Percentiles rank a stretch among this genome's conserved stretches.
phyloP scores from a whole-genome alignment of 2,888 invertebrate species.

The Ganaspis brasiliensis region DNA sequence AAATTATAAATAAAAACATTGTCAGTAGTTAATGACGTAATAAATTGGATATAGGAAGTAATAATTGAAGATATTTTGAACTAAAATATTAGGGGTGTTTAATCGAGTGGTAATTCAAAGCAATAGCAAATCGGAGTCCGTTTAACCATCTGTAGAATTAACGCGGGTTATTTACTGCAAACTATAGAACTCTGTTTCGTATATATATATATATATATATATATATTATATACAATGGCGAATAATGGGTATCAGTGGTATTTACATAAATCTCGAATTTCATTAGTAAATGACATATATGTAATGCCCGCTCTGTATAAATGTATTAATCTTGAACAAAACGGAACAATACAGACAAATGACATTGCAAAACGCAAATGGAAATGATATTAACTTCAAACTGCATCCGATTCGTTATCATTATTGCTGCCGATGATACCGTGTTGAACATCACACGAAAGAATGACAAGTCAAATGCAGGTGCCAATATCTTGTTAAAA shows the following conservation, averaged over 20 bases:
- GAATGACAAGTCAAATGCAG: slow-evolving; percentile 30
- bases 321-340: slow-evolving; percentile 15
- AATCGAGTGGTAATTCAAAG: slow-evolving; percentile 42
- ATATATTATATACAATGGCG: slow-evolving; percentile 41
- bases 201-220: too few species aligned
- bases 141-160: slow-evolving; percentile 42
- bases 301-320: slow-evolving; percentile 10
- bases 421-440: background rate
- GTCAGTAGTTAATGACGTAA: background rate
- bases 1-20: background rate
- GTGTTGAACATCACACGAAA: slow-evolving; percentile 26
- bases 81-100: slow-evolving; percentile 32
- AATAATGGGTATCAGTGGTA: slow-evolving; percentile 44
- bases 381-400: slow-evolving; percentile 28
- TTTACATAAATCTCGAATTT: slow-evolving; percentile 52
- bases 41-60: slow-evolving; percentile 6
- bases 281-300: slow-evolving; percentile 48
- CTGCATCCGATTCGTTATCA: slow-evolving; percentile 23
- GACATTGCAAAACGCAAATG: slow-evolving; percentile 21
- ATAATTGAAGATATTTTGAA: slow-evolving; percentile 16
- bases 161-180: slow-evolving; percentile 39
- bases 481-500: slow-evolving; percentile 27
- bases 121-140: slow-evolving; percentile 29
- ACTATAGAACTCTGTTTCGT: slow-evolving; percentile 20
- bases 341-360: slow-evolving; percentile 32